phyloP scores from a whole-genome alignment of 2,888 invertebrate species.

The Neria commutata region DNA sequence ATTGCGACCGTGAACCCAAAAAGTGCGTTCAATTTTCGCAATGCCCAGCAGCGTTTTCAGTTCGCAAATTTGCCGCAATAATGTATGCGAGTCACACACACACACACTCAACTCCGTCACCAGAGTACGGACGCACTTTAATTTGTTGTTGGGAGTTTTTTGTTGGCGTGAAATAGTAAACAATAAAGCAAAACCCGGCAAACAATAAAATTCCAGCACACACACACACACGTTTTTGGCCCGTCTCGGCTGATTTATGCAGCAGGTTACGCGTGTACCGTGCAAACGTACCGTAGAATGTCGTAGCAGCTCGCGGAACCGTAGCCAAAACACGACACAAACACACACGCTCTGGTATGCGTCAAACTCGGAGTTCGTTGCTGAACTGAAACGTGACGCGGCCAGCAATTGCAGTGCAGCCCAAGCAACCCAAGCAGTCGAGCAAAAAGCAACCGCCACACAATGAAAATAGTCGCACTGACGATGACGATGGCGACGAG shows the following conservation, averaged over 20 bases:
- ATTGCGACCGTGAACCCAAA: no score
- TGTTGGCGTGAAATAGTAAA: not conserved
- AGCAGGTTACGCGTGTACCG: no score
- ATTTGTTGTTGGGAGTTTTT: not conserved
- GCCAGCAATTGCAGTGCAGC: slow-evolving; percentile 35
- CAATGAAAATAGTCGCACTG: no score
- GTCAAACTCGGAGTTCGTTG: slow-evolving; percentile 31
- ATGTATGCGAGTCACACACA: no score
- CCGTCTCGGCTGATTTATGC: not conserved
- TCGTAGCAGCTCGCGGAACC: no score
- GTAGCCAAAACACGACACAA: no score
- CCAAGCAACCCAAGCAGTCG: slow-evolving; percentile 17
- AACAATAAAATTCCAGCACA: not conserved
- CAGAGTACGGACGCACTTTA: no score
- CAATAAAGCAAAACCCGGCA: not conserved
- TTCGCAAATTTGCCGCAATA: no score
- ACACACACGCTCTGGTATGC: slow-evolving; percentile 14
- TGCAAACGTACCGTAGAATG: no score
- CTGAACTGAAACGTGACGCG: slow-evolving; percentile 35
- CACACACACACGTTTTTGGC: not conserved
- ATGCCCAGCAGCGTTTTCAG: no score
- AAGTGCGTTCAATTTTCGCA: no score
- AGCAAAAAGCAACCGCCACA: not conserved
- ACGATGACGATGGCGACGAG: not conserved
- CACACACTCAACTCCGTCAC: no score